These are phyloP conservation scores for Cryptophagus acutangulus DNA, from an alignment of 2,888 invertebrate genomes.

Conservation along the genomic window DNA sequence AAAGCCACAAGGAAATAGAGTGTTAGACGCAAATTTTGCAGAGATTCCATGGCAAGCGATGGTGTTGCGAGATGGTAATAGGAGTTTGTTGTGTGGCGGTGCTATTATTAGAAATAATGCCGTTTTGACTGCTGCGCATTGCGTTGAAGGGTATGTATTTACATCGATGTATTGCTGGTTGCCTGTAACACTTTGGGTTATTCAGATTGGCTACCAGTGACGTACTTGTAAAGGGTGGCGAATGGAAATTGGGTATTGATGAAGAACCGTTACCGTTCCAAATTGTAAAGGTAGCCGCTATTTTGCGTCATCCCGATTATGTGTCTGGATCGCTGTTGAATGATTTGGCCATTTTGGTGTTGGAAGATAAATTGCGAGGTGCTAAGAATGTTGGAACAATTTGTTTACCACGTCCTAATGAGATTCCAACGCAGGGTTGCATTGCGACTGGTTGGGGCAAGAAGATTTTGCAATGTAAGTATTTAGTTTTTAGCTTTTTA, in stretches of 20 bases:
- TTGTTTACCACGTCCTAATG: conserved; percentile 59
- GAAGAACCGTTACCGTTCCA: conserved; percentile 77
- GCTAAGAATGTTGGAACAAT: conserved; percentile 71
- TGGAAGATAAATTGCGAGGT: conserved; percentile 59
- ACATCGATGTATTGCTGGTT: too few relatives aligned
- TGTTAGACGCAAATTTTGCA: conserved; percentile 65
- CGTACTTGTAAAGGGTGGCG: conserved; percentile 72
- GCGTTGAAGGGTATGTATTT: conserved; percentile 63
- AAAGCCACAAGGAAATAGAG: conserved; percentile 50
- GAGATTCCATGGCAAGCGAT: conserved; percentile 88
- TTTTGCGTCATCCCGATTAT: conserved; percentile 68
- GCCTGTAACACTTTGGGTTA: too few relatives aligned
- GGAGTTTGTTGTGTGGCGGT: conserved; percentile 72
- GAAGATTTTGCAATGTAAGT: conserved; percentile 68
- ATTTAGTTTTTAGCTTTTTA: conserved; percentile 9
- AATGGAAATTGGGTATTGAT: conserved; percentile 78
- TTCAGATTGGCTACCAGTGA: conserved; percentile 60
- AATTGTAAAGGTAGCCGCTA: conserved; percentile 64
- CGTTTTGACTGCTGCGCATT: conserved; percentile 74
- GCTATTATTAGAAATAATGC: conserved; percentile 70
- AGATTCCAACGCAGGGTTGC: conserved; percentile 60
- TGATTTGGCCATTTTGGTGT: conserved; percentile 68
- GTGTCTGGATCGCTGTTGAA: conserved; percentile 56
- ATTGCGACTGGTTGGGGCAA: conserved; percentile 83
- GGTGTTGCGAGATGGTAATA: conserved; percentile 67